A percentile compares a stretch with the other conserved stretches of the same genome.
Conservation (phyloP, 2,797 vertebrate genomes). For the Eupleurogrammus muticus region DNA sequence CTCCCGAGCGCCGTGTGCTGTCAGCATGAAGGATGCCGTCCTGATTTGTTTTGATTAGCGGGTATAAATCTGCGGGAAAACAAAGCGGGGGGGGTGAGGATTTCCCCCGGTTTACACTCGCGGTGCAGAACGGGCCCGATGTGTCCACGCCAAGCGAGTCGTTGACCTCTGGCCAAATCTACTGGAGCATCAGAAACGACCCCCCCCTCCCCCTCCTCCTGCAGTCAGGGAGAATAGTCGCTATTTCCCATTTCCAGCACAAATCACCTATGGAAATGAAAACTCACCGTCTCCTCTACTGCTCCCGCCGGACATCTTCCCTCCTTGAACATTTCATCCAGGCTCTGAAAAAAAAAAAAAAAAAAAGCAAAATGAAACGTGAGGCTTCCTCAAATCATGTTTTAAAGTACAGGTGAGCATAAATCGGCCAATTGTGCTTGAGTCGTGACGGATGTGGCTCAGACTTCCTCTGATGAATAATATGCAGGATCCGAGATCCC, state of each 20-base stretch:
- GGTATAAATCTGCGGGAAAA: conserved; percentile 68
- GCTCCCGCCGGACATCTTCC: conserved; percentile 49
- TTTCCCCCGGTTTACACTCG: conserved; percentile 43
- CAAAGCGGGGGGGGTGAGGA: conserved; percentile 52
- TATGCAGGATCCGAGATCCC: too few relatives aligned
- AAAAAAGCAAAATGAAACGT: conserved; percentile 30
- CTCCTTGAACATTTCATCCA: conserved; percentile 59
- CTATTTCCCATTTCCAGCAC: conserved; percentile 58
- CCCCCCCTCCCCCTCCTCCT: conserved; percentile 52
- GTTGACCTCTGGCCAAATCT: conserved; percentile 45
- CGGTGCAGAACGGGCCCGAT: conserved; percentile 37
- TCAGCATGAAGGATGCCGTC: conserved; percentile 73
- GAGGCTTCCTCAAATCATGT: conserved; percentile 33
- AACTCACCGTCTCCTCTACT: conserved; percentile 42
- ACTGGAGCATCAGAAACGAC: conserved; percentile 39
- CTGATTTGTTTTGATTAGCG: conserved; percentile 78
- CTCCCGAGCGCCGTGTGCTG: conserved; percentile 71
- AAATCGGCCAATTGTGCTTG: conserved; percentile 14
- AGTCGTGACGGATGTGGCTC: too few relatives aligned
- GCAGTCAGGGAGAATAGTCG: conserved; percentile 13
- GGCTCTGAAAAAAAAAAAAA: conserved; percentile 64
- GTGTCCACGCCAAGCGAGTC: too few relatives aligned
- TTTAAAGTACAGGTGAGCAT: conserved; percentile 4
- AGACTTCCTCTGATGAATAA: too few relatives aligned
- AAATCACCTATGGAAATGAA: conserved; percentile 65